Evolutionary conservation across 2,113 vertebrate genomes (phyloP), one percentile per base, ranked within the genome.

Genomic region (Anoura caudifer): DNA sequence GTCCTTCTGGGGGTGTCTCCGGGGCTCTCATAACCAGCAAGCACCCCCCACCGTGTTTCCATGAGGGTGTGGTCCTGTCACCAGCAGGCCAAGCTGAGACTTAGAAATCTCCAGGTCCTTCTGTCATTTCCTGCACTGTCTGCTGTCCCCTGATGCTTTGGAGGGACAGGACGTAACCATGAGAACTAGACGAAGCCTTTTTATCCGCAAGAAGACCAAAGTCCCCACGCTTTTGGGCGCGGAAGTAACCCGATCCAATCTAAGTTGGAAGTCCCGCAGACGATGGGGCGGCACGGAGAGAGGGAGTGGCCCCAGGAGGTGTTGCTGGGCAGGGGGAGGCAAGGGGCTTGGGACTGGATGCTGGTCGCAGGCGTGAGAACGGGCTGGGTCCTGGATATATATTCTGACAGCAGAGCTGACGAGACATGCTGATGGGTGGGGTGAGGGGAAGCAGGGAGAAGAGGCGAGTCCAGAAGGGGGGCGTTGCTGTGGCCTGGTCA

Each of bases 1-100:
- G 11, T 22, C 59, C 76, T 45, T 31, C 3, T 59, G 63, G 9
- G 45, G 87, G n/a, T 15, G 2, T 2, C 12, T 28, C 1, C 4
- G 33, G 13, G 50, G 14, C 47, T 56, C 88, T 75, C 19, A 13
- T 41, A 41, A 15, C n/a, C 0, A 3, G 9, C 38, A 2, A 28
- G 38, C 10, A 41, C 17, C 52, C 52, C 5, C 15, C 6, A 5
- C 2, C 0, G 0, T 26, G 36, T 36, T 22, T 36, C 50, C 28
- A 3, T 2, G 31, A 2, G 17, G 17, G 45, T 20, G 0, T 24
- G 38, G 87, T 33, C 67, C 45, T 65, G 28, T 88, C 61, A 7
- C 22, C 63, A 20, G 52, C 15, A 1, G 0, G 12, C 33, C 41
- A 41, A 4, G 10, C n/a, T 14, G 47, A 72, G 59, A 63, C 9